Evolutionary conservation across 2,888 invertebrate species (phyloP).

Genomic region (Noctuana brunneofusca): DNA sequence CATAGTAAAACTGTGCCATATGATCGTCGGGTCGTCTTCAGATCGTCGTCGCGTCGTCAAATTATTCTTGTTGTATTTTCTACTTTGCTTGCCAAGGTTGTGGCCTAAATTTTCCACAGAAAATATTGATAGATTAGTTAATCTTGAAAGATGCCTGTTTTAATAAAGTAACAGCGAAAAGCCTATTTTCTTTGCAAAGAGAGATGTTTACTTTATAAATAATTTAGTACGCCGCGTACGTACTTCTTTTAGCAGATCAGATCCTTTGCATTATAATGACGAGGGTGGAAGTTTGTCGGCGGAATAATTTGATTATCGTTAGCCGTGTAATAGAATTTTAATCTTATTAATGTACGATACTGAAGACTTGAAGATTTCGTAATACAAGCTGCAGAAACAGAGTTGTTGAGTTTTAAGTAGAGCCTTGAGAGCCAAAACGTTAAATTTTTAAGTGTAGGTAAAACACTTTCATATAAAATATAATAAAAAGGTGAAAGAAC

Average conservation of each 20-base stretch:
- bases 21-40: too few species aligned
- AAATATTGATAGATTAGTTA: not conserved
- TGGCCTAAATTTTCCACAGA: not conserved
- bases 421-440: not conserved
- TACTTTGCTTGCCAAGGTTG: not conserved
- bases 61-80: not conserved
- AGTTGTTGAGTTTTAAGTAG: not conserved
- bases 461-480: too few species aligned
- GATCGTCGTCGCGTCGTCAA: too few species aligned
- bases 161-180: not conserved
- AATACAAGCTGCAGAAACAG: not conserved
- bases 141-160: not conserved
- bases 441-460: too few species aligned
- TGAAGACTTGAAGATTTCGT: conserved; percentile 48
- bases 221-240: not conserved
- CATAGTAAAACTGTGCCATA: too few species aligned
- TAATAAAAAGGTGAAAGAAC: too few species aligned
- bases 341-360: conserved; percentile 52
- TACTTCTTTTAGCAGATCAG: not conserved
- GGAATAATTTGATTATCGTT: conserved; percentile 48
- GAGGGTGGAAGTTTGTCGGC: conserved; percentile 44
- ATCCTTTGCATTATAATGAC: conserved; percentile 30
- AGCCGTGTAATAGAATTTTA: conserved; percentile 57
- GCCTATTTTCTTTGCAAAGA: not conserved
- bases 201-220: conserved; percentile 9